Conservation (phyloP, 2,888 invertebrate species). For the Pinctada fucata region DNA sequence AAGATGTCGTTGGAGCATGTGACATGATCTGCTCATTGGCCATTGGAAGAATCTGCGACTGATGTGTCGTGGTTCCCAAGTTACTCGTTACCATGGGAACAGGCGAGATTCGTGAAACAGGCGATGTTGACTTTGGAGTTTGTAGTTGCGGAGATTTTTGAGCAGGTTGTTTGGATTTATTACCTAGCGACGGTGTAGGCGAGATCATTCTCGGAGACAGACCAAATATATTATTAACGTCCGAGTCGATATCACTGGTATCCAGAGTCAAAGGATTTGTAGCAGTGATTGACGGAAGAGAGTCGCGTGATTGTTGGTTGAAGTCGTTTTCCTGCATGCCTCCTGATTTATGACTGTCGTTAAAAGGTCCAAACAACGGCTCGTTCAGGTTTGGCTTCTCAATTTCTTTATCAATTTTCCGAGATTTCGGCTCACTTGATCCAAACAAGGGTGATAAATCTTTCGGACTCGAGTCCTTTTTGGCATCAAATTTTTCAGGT, state of each 20-base stretch:
- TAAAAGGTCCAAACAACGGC: background rate
- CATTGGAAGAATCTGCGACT: slow-evolving; percentile 20
- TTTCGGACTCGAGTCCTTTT: background rate
- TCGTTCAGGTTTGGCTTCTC: slow-evolving; percentile 10
- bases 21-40: slow-evolving; percentile 28
- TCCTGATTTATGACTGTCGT: background rate
- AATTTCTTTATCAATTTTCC: slow-evolving; percentile 13
- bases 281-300: background rate
- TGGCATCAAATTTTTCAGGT: background rate
- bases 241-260: slow-evolving; percentile 35
- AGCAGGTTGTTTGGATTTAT: slow-evolving; percentile 24
- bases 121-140: slow-evolving; percentile 26
- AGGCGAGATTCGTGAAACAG: slow-evolving; percentile 34
- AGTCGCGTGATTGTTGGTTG: background rate
- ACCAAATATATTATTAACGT: slow-evolving; percentile 36
- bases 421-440: background rate
- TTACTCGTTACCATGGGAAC: slow-evolving; percentile 16
- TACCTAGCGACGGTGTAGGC: slow-evolving; percentile 22
- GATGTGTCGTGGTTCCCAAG: slow-evolving; percentile 16
- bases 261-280: slow-evolving; percentile 29
- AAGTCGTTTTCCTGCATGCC: background rate
- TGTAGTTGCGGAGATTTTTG: slow-evolving; percentile 33
- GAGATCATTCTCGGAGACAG: slow-evolving; percentile 35
- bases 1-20: slow-evolving; percentile 11
- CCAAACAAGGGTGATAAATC: background rate